A percentile compares a stretch with the other conserved stretches of the same genome.
These are phyloP conservation scores for Corvus cornix DNA, from an alignment of 2,113 vertebrate genomes.

Conservation along the genomic window DNA sequence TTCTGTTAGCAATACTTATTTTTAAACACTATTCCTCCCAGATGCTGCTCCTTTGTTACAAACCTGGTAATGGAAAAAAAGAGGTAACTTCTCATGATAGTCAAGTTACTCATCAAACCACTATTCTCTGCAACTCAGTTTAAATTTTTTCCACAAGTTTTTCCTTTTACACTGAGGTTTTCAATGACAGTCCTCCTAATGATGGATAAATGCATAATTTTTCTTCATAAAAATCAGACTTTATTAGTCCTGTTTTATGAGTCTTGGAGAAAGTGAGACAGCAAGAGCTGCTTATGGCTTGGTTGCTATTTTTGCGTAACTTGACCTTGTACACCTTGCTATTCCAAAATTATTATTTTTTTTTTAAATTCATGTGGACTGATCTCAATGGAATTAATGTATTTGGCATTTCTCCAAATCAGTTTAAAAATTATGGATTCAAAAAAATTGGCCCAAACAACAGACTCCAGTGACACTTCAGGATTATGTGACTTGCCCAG, in stretches of 20 bases:
- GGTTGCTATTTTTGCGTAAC: neutral
- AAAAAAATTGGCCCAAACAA: neutral
- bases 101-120: neutral
- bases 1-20: neutral
- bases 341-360: neutral
- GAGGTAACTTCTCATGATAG: neutral
- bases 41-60: neutral
- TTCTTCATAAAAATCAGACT: neutral
- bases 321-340: neutral
- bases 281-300: neutral
- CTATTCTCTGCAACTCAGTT: neutral
- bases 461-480: neutral
- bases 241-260: neutral
- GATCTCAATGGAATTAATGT: neutral
- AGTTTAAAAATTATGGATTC: neutral
- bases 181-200: neutral
- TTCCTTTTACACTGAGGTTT: neutral
- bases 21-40: neutral
- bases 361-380: neutral
- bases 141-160: neutral
- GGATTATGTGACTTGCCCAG: neutral
- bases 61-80: neutral
- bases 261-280: neutral
- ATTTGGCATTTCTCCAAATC: neutral
- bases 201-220: neutral